Evolutionary conservation across 2,888 invertebrate species (phyloP), one percentile per base, ranked within the genome.

Genomic region (Drosophila borealis): DNA sequence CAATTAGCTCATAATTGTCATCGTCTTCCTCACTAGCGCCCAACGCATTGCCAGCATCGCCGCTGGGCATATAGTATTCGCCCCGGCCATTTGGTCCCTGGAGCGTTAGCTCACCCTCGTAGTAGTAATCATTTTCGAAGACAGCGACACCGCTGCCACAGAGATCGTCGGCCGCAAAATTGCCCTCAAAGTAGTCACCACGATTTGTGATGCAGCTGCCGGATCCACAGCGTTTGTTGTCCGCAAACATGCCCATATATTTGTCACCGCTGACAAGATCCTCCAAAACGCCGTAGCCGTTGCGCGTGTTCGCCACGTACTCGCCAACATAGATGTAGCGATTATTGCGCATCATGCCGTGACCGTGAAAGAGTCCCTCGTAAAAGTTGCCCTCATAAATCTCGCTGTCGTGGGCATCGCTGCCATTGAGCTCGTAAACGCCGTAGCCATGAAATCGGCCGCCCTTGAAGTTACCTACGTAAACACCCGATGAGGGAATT

Each of bases 171-270:
- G 96, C 95, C 85, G 94, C 94, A 90, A 97, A 98, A 71, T 94
- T 94, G 13, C 98, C 98, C 93, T 98, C 98, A 85, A 97, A 98
- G 92, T 98, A 98, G 91, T 97, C 96, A 0, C 97, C 98, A 90
- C 97, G 97, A 62, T 97, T 93, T 0, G 97, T 97, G 14, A 98
- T 97, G 62, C 98, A 96, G 66, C 96, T 93, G 4, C 98, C 98
- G 86, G 95, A 95, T 0, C 98, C 98, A 87, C 96, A 95, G 71
- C 96, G 96, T 90, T 95, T 95, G 90, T 97, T 96, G 72, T 97
- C 97, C 67, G 94, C 94, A 97, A 98, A 98, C 92, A 95, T 95
- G 6, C 98, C 98, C 91, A 98, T 94, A 92, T 98, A 98, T 91
- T 98, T 97, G 91, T 97, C 97, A 2, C 97, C 97, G 82, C 95